These are phyloP conservation scores for Poecilobothrus nobilitatus DNA, from an alignment of 2,888 invertebrate genomes.

Conservation along the genomic window DNA sequence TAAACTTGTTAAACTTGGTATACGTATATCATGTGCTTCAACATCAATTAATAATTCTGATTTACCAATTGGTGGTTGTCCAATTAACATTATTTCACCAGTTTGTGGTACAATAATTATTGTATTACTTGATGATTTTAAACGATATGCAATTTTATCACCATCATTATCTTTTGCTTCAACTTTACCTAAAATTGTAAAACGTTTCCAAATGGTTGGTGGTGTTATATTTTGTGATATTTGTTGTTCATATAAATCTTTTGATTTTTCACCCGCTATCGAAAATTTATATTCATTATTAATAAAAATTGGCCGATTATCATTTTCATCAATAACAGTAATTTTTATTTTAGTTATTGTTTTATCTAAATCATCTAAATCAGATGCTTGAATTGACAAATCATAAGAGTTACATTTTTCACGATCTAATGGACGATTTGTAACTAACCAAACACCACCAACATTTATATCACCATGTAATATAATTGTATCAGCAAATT, in stretches of 20 bases:
- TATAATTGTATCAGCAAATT: conserved; percentile 30
- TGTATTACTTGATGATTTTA: conserved; percentile 70
- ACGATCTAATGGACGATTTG: conserved; percentile 66
- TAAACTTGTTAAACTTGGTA: conserved; percentile 60
- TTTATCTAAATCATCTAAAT: conserved; percentile 69
- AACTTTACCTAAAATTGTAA: conserved; percentile 75
- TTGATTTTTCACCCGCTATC: conserved; percentile 54
- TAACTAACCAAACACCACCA: conserved; percentile 65
- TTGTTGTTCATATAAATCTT: conserved; percentile 49
- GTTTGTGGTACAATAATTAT: conserved; percentile 88
- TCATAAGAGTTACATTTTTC: conserved; percentile 65
- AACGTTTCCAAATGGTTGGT: conserved; percentile 62
- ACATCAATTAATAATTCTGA: conserved; percentile 63
- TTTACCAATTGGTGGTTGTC: conserved; percentile 56
- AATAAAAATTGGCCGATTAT: conserved; percentile 80
- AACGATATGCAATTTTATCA: conserved; percentile 81
- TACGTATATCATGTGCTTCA: conserved; percentile 73
- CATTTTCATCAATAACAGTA: conserved; percentile 77
- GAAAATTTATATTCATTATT: conserved; percentile 69
- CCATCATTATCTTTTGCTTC: conserved; percentile 83
- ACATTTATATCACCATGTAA: conserved; percentile 27
- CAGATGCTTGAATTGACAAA: conserved; percentile 70
- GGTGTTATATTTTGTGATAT: conserved; percentile 31
- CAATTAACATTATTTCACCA: conserved; percentile 76
- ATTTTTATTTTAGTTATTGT: conserved; percentile 71